These are phyloP conservation scores for Mola mola DNA, from an alignment of 2,113 vertebrate species.

Conservation along the genomic window DNA sequence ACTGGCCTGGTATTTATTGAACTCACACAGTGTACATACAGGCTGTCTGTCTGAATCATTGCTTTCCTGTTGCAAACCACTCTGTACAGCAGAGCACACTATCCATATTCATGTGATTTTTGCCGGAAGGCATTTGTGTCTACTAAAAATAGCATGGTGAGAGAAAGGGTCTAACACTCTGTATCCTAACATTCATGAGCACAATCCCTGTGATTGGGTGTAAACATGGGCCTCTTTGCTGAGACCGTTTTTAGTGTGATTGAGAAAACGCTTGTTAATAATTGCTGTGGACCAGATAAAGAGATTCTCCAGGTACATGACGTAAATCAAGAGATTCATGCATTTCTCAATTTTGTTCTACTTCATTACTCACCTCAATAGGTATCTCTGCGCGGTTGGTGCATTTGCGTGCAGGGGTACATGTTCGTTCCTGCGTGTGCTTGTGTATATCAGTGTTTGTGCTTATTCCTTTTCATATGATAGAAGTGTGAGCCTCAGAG, in stretches of 20 bases:
- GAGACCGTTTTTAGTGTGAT: slow-evolving; percentile 41
- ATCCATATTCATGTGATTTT: slow-evolving; percentile 86
- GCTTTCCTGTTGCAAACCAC: slow-evolving; percentile 71
- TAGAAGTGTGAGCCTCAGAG: background rate
- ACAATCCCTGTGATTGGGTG: slow-evolving; percentile 61
- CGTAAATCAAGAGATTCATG: slow-evolving; percentile 30
- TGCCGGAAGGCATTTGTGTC: slow-evolving; percentile 82
- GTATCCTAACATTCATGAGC: slow-evolving; percentile 72
- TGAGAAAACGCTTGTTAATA: slow-evolving; percentile 65
- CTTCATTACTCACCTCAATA: slow-evolving; percentile 18
- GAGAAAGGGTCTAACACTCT: slow-evolving; percentile 78
- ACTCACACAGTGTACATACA: slow-evolving; percentile 61
- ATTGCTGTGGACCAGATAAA: slow-evolving; percentile 51
- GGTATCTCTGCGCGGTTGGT: background rate
- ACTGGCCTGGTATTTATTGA: slow-evolving; percentile 50
- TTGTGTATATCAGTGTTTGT: background rate
- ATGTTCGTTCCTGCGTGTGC: no score
- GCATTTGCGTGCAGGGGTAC: background rate
- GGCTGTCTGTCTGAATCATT: slow-evolving; percentile 76
- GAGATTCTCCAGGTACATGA: slow-evolving; percentile 27
- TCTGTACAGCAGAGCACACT: slow-evolving; percentile 76
- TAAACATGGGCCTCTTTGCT: slow-evolving; percentile 71
- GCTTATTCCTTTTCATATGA: background rate
- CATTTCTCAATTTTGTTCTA: slow-evolving; percentile 2
- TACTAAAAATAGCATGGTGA: slow-evolving; percentile 84